These are phyloP conservation scores for Hemithea aestivaria DNA, from an alignment of 2,888 invertebrate species.

Conservation along the genomic window DNA sequence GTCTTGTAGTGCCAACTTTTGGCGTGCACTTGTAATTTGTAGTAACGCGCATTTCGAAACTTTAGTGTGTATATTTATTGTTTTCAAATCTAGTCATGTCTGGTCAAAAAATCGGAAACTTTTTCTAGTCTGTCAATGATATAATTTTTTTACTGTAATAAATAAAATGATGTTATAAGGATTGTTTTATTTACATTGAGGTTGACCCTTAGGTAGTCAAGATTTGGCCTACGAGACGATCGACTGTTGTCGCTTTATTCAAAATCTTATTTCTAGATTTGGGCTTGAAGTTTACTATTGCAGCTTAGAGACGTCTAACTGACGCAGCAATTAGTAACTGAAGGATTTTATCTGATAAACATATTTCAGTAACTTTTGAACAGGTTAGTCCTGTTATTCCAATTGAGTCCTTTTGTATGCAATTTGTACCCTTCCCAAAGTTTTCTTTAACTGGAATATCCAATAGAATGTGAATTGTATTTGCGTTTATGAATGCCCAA, in stretches of 20 bases:
- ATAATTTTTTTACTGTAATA: slow-evolving; percentile 56
- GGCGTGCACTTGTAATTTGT: slow-evolving; percentile 50
- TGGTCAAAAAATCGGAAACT: slow-evolving; percentile 52
- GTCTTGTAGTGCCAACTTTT: slow-evolving; percentile 74
- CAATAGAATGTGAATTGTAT: slow-evolving; percentile 9
- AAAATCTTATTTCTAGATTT: slow-evolving; percentile 54
- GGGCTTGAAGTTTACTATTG: slow-evolving; percentile 45
- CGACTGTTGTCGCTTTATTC: slow-evolving; percentile 57
- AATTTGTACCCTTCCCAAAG: background rate
- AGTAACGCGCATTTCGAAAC: slow-evolving; percentile 46
- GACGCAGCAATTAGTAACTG: slow-evolving; percentile 7
- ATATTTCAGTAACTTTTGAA: slow-evolving; percentile 2
- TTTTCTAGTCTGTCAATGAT: slow-evolving; percentile 53
- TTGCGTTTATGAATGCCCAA: slow-evolving; percentile 18
- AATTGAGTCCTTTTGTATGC: slow-evolving; percentile 4
- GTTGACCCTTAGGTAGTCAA: slow-evolving; percentile 30
- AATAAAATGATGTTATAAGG: slow-evolving; percentile 54
- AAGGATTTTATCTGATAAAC: slow-evolving; percentile 3
- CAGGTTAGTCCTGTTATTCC: slow-evolving; percentile 21
- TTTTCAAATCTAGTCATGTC: slow-evolving; percentile 64
- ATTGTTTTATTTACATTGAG: slow-evolving; percentile 70
- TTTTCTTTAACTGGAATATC: slow-evolving; percentile 2
- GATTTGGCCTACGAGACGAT: slow-evolving; percentile 67
- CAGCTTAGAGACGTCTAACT: slow-evolving; percentile 7
- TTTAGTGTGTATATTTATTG: slow-evolving; percentile 35